Evolutionary conservation across 2,113 vertebrate species (phyloP).

Genomic region (Herpailurus yagouaroundi): DNA sequence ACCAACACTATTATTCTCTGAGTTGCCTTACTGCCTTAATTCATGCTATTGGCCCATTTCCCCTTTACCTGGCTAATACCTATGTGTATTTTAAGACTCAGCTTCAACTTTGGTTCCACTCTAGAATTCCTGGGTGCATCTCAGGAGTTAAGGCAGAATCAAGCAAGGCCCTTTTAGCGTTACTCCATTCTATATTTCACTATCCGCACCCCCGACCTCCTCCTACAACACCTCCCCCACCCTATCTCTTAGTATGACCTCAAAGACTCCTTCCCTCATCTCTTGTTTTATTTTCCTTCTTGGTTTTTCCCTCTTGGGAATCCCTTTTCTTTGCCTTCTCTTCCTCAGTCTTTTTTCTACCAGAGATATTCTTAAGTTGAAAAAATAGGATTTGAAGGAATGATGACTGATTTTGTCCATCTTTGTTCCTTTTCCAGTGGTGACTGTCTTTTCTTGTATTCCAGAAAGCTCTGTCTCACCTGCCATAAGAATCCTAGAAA

Average conservation of each 20-base stretch:
- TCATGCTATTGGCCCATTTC: background rate
- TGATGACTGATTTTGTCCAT: background rate
- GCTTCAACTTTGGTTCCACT: background rate
- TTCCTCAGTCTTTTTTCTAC: background rate
- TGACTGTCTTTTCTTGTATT: background rate
- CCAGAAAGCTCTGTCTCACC: background rate
- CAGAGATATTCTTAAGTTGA: background rate
- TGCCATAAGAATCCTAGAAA: background rate
- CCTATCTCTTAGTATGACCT: background rate
- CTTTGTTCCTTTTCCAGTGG: background rate
- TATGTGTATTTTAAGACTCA: background rate
- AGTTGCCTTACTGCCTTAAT: background rate
- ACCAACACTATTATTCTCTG: background rate
- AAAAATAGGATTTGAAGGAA: background rate
- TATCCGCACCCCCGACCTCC: background rate
- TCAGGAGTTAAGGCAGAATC: background rate
- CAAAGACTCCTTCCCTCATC: background rate
- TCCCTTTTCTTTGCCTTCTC: background rate
- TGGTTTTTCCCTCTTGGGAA: background rate
- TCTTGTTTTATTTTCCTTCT: conserved; percentile 12
- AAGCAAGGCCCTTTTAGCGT: background rate
- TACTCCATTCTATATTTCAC: background rate
- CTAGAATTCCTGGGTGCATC: background rate
- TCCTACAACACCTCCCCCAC: no score
- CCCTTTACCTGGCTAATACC: background rate